Conservation (phyloP, 2,888 invertebrate genomes). For the Leptinotarsa juncta region DNA sequence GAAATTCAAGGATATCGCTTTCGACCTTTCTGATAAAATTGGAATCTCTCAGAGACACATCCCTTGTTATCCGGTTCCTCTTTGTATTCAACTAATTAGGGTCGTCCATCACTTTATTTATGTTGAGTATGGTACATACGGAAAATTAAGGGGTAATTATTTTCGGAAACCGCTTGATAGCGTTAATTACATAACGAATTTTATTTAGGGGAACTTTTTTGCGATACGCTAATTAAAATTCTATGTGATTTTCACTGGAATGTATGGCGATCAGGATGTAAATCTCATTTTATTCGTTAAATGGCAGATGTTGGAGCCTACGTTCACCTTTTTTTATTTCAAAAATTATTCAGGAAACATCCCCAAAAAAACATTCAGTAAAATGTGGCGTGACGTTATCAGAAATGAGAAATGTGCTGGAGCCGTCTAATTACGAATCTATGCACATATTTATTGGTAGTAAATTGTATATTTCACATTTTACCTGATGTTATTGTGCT, state of each 20-base stretch:
- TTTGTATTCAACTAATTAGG: slow-evolving; percentile 2
- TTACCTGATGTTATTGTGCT: too few relatives aligned
- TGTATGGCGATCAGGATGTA: too few relatives aligned
- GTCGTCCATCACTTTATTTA: background rate
- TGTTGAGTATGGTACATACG: background rate
- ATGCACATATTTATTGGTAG: too few relatives aligned
- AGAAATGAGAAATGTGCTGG: too few relatives aligned
- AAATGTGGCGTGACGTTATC: too few relatives aligned
- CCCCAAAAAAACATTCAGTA: too few relatives aligned
- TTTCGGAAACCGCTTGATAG: background rate
- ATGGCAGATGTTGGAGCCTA: too few relatives aligned
- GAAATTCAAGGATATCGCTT: background rate
- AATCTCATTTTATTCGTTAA: too few relatives aligned
- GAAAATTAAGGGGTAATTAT: background rate
- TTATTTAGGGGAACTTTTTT: background rate
- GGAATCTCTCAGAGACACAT: background rate
- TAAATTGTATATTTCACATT: too few relatives aligned
- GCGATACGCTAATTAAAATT: background rate
- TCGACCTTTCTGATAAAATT: background rate
- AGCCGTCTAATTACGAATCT: too few relatives aligned
- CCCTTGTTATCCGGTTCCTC: background rate
- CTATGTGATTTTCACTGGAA: background rate
- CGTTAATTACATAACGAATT: slow-evolving; percentile 8
- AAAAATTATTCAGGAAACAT: too few relatives aligned
- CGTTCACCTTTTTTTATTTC: too few relatives aligned